Evolutionary conservation across 2,113 vertebrate genomes (phyloP).

Genomic region (Charina bottae): DNA sequence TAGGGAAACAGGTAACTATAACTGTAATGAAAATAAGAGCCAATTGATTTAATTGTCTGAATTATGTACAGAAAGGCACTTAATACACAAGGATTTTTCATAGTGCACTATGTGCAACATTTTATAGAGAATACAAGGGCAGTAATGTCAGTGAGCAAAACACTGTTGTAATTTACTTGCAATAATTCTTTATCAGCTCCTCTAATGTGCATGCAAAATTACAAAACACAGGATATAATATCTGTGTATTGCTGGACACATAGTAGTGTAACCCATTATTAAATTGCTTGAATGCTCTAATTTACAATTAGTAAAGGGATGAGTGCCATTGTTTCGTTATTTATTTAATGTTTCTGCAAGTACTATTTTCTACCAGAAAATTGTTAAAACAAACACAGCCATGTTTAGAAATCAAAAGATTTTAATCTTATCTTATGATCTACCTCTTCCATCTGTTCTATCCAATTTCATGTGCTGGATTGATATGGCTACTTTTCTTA

Average conservation of each 20-base stretch:
- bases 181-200: not conserved
- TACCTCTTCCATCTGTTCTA: conserved; percentile 32
- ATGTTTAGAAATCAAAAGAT: conserved; percentile 8
- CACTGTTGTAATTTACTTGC: not conserved
- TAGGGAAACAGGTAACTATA: too few species aligned
- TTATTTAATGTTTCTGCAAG: conserved; percentile 19
- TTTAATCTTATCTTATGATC: conserved; percentile 29
- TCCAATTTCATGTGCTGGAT: conserved; percentile 44
- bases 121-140: not conserved
- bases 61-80: not conserved
- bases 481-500: conserved; percentile 59
- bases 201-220: not conserved
- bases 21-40: not conserved
- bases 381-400: not conserved
- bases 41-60: not conserved
- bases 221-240: not conserved
- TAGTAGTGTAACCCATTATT: not conserved
- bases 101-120: not conserved
- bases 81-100: not conserved
- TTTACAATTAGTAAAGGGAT: conserved; percentile 3
- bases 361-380: conserved; percentile 3
- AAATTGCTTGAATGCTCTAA: not conserved
- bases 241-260: not conserved
- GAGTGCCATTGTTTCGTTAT: not conserved
- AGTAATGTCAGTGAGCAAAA: not conserved